phyloP scores from a whole-genome alignment of 2,888 invertebrate genomes.

The Melipona bicolor region DNA sequence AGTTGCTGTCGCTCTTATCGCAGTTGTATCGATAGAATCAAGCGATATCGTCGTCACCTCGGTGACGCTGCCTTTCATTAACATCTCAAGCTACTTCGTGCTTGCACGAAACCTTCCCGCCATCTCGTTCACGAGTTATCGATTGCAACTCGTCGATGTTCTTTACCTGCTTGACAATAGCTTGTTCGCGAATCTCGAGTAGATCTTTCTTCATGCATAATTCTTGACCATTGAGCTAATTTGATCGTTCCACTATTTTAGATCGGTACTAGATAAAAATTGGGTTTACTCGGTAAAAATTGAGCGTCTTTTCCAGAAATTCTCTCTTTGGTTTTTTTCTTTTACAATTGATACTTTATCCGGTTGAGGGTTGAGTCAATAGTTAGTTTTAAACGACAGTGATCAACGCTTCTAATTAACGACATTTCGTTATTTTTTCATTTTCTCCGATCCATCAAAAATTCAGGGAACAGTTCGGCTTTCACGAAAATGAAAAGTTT shows the following conservation, averaged over 20 bases:
- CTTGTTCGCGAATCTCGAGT: slow-evolving; percentile 21
- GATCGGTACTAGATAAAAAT: neutral
- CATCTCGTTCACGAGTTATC: slow-evolving; percentile 43
- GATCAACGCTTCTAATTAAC: neutral
- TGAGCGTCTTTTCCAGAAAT: neutral
- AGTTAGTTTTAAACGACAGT: slow-evolving; percentile 2
- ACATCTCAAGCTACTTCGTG: slow-evolving; percentile 54
- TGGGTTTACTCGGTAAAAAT: neutral
- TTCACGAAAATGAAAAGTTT: neutral
- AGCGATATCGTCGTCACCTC: slow-evolving; percentile 53
- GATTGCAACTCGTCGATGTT: slow-evolving; percentile 39
- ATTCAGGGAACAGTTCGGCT: neutral
- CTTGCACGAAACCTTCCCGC: slow-evolving; percentile 50
- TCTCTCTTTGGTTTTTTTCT: slow-evolving; percentile 5
- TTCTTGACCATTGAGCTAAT: slow-evolving; percentile 19
- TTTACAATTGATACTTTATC: no score
- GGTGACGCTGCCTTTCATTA: slow-evolving; percentile 58
- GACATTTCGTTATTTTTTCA: no score
- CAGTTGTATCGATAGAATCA: slow-evolving; percentile 42
- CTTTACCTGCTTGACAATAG: slow-evolving; percentile 17
- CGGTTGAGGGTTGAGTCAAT: neutral
- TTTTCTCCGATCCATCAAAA: no score
- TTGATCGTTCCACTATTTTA: neutral
- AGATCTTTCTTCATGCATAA: slow-evolving; percentile 24
- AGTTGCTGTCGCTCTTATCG: slow-evolving; percentile 36